Base-by-base conservation (phyloP, 1,140 invertebrate genomes). In the Tetranychus cinnabarinus region DNA sequence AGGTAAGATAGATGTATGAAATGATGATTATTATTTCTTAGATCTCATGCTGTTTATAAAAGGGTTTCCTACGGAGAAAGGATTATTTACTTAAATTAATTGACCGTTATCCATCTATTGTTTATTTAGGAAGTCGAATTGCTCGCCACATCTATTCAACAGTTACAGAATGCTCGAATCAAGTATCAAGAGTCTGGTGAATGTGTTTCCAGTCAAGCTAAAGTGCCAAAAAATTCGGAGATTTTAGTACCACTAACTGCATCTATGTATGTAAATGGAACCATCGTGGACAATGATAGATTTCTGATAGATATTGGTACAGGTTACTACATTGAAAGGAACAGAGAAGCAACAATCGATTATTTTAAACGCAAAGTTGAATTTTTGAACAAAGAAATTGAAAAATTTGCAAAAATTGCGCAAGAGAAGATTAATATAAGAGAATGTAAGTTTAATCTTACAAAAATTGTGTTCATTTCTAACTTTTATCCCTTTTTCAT, bases 191-290 rank as follows among this genome's bases (percentile, higher is more conserved):
- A 87, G 67, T 91, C 88, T 2, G 82, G 81, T 48, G 82, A 86
- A 68, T 83, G 84, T 71, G 76, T 92, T 37, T 82, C 87, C 64
- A 85, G 84, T 74, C 77, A 92, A 56, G 81, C 77, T 58, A 78
- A 81, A 3, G 76, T 81, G 33, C 76, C 76, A 39, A 78, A 85
- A 71, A 84, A 85, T 12, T 85, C 84, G 69, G 80, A 84, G 62
- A 84, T 93, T 63, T 72, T 96, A 8, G 88, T 95, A 33, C 90
- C 89, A 12, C 74, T 96, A 1, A 93, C 89, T 46, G 83, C 84
- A 63, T 92, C 88, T 67, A 91, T 96, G 84, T 95, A 93, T 76
- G 88, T 95, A 33, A 83, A 87, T 63, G 91, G 90, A 10, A 80
- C 79, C 68, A 75, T 95, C 56, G 77, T 79, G 62, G 82, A 92